Percentiles rank a stretch among this genome's conserved stretches.
Evolutionary conservation across 2,113 vertebrate species (phyloP).

Genomic region (Gracilinanus agilis): DNA sequence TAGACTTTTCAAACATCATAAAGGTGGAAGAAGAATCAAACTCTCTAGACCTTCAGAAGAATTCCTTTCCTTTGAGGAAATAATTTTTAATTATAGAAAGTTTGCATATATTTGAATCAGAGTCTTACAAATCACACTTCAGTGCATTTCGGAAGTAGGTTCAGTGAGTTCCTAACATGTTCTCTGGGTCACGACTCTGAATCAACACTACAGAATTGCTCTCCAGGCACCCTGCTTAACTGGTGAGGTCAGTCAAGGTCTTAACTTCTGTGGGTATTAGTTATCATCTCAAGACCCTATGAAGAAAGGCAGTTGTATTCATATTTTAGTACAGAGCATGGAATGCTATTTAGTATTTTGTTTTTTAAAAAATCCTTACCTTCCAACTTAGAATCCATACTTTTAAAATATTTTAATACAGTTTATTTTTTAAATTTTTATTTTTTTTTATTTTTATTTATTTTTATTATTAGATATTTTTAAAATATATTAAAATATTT

Average conservation of each 20-base stretch:
- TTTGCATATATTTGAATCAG: slow-evolving; percentile 39
- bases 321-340: slow-evolving; percentile 9
- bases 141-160: slow-evolving; percentile 2
- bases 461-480: no score
- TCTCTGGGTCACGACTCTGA: slow-evolving; percentile 17
- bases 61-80: slow-evolving; percentile 16
- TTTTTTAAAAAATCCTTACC: no score
- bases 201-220: background rate
- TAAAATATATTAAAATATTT: no score
- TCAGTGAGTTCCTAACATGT: background rate
- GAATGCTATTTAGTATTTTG: background rate
- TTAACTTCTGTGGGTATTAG: background rate
- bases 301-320: slow-evolving; percentile 28
- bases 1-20: slow-evolving; percentile 37
- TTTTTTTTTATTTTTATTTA: no score
- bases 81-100: slow-evolving; percentile 17
- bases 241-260: background rate
- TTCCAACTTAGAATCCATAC: no score
- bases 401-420: no score
- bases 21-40: background rate
- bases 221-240: background rate
- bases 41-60: slow-evolving; percentile 29
- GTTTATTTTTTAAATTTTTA: no score
- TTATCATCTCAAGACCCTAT: slow-evolving; percentile 10
- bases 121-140: slow-evolving; percentile 38